Evolutionary conservation across 1,140 invertebrate species (phyloP), one percentile per base, ranked within the genome.

Genomic region (Orussus abietinus): DNA sequence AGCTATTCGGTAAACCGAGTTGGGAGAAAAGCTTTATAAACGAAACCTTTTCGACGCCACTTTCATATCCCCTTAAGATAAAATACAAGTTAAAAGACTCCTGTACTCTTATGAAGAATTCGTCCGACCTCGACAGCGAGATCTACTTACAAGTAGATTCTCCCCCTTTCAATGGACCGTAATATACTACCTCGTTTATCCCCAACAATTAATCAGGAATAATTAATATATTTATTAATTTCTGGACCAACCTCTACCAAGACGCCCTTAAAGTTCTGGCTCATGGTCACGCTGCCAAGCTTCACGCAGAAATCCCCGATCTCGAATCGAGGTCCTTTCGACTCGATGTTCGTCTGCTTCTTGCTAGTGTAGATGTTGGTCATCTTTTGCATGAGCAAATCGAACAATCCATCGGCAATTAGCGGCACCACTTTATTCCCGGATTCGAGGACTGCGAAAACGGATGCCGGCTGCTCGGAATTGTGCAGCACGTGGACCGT

Each of bases 231-330:
- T n/a, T n/a, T n/a, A n/a, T n/a, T n/a, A n/a, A n/a, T n/a, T n/a
- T n/a, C n/a, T n/a, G n/a, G n/a, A 13, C 45, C 71, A 59, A 92
- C 92, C 79, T 96, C 93, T 32, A 97, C 83, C 1, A 97, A 75
- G 40, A 98, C 84, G 9, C 93, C 95, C 75, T 96, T 96, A 63
- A 96, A 95, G 60, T 87, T 92, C 39, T 91, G 85, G 66, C 86
- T 90, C 75, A 96, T 89, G 6, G 88, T 88, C 2, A 97, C 92
- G 32, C 84, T 90, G 15, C 94, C 94, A 2, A 97, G 75, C 72
- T 97, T 97, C 3, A 97, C 85, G 51, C 91, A 82, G 71, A 98
- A 98, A 66, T 98, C 95, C 1, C 85, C 88, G 17, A 95, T 79
- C 69, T 96, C 90, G 71, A 92, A 97, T 33, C 91, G 77, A 1